phyloP scores from a whole-genome alignment of 2,113 vertebrate genomes.

The Oriolus oriolus region DNA sequence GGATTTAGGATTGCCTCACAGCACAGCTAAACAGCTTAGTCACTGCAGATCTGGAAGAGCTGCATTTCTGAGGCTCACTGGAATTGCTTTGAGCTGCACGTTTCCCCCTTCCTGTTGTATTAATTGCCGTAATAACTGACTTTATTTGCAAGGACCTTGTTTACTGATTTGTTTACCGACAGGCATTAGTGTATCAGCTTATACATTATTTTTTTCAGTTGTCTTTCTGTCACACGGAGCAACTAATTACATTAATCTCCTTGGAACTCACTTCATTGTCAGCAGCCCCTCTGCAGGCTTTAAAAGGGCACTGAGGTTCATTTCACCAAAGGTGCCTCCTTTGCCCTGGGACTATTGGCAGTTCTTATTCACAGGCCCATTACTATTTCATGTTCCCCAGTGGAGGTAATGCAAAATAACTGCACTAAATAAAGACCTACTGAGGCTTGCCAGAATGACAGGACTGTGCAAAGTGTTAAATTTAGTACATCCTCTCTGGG shows the following conservation, averaged over 20 bases:
- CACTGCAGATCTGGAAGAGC: slow-evolving; percentile 28
- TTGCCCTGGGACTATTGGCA: background rate
- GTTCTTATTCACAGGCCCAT: background rate
- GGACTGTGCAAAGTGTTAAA: background rate
- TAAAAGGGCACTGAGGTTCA: background rate
- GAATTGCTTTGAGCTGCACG: background rate
- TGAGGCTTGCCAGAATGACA: background rate
- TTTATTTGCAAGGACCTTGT: background rate
- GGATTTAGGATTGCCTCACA: slow-evolving; percentile 24
- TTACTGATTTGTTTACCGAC: background rate
- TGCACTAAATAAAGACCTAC: slow-evolving; percentile 4
- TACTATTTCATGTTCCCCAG: background rate
- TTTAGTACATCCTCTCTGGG: background rate
- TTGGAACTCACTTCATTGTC: background rate
- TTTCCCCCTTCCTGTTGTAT: background rate
- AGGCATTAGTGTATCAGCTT: background rate
- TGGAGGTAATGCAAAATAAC: background rate
- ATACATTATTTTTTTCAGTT: background rate
- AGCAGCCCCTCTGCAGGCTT: background rate
- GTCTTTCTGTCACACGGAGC: background rate
- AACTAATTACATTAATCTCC: background rate
- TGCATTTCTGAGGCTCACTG: background rate
- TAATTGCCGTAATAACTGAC: background rate
- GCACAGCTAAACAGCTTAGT: slow-evolving; percentile 41
- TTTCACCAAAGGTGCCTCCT: background rate